Conservation (phyloP, 2,797 vertebrate genomes). For the Rachycentron canadum region DNA sequence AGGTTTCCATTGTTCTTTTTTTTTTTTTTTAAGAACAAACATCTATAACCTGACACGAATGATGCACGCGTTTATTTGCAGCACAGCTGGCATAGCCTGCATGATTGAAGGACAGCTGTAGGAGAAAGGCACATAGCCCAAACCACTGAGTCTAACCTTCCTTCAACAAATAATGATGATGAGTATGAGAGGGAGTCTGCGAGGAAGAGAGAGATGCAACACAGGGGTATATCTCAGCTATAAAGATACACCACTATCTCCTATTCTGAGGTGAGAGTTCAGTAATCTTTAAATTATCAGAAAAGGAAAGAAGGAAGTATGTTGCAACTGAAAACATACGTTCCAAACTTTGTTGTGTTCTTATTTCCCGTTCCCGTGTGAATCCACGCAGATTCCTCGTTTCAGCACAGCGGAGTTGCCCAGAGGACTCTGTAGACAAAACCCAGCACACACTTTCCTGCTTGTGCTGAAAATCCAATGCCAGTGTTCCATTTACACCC, state of each 20-base stretch:
- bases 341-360: constrained; percentile 89
- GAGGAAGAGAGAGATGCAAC: neutral
- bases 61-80: neutral
- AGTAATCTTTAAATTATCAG: constrained; percentile 19
- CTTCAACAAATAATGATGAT: constrained; percentile 48
- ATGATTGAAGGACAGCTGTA: constrained; percentile 46
- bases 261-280: constrained; percentile 12
- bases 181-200: neutral
- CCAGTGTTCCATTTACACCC: constrained; percentile 88
- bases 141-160: constrained; percentile 50
- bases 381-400: constrained; percentile 85
- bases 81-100: constrained; percentile 1
- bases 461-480: constrained; percentile 90
- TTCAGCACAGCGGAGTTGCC: constrained; percentile 90
- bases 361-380: constrained; percentile 89
- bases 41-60: neutral
- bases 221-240: neutral
- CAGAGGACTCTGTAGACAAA: constrained; percentile 87
- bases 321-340: constrained; percentile 80
- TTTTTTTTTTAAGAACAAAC: neutral
- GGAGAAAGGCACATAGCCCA: constrained; percentile 36
- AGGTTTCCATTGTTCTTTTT: constrained; percentile 2
- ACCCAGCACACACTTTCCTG: constrained; percentile 93
- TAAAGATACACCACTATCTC: neutral
- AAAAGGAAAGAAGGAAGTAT: neutral